Evolutionary conservation across 2,113 vertebrate genomes (phyloP), one percentile per base, ranked within the genome.

Genomic region (Butorides virescens): DNA sequence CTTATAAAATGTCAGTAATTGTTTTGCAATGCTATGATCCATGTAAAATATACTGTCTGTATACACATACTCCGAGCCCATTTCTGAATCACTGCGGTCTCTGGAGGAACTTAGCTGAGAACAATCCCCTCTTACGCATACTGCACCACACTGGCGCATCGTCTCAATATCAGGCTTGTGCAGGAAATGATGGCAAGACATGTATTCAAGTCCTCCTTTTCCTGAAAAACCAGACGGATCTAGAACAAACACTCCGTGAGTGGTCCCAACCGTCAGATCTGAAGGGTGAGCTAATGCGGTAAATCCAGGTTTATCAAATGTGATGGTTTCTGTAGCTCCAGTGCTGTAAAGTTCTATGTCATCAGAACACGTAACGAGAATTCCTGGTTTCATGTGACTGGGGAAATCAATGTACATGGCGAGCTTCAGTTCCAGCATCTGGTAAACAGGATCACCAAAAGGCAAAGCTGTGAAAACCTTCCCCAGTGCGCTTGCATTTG

Each of bases 361-460:
- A 79, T 99, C 99, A 0, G 99, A 98, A 59, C 99, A 99, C 0
- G 99, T 99, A 36, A 99, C 63, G 66, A 99, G 97, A 7, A 99
- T 66, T 2, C 99, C 99, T 3, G 99, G 99, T 12, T 97, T 98
- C 99, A 99, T 99, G 58, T 96, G 98, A 1, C 72, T 73, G 2
- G 99, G 99, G 56, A 99, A 99, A 72, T 99, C 99, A 27, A 99
- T 97, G 78, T 99, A 99, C 97, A 99, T 99, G 90, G 99, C 98
- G 62, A 99, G 96, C 88, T 99, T 99, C 88, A 99, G 98, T 82
- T 99, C 99, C 94, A 99, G 71, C 99, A 99, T 99, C 98, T 99
- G 99, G 93, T 97, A 99, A 65, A 99, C 20, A 5, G 99, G 99
- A 3, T 98, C 92, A 3, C 99, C 99, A 18, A 99, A 58, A 1